Evolutionary conservation across 2,113 vertebrate species (phyloP).

Genomic region (Mus pahari): DNA sequence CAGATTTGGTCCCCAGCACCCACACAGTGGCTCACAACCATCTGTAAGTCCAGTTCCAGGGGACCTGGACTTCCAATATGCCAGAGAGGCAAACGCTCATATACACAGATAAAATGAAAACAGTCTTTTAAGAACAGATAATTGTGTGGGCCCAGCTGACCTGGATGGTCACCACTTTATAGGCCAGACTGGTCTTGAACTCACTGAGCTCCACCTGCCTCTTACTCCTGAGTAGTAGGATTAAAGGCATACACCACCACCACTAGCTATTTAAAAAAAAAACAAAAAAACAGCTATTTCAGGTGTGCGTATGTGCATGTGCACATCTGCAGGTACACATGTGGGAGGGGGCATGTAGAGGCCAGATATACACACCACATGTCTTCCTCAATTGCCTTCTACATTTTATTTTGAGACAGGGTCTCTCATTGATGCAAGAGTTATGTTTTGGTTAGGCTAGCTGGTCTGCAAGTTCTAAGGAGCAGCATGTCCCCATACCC

Average conservation of each 20-base stretch:
- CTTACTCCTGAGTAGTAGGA: neutral
- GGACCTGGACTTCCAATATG: accelerated
- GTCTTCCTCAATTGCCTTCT: neutral
- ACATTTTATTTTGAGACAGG: neutral
- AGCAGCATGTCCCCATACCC: neutral
- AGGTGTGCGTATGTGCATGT: too few relatives aligned
- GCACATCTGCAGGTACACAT: neutral
- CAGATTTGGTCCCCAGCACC: neutral
- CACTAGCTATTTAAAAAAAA: neutral
- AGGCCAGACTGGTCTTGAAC: neutral
- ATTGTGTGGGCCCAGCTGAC: neutral
- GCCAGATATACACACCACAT: neutral
- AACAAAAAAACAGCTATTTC: too few relatives aligned
- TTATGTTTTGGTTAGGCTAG: neutral
- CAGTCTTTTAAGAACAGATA: neutral
- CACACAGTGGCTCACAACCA: neutral
- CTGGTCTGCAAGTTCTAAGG: neutral
- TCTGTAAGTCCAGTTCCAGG: neutral
- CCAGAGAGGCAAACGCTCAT: neutral
- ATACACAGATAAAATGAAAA: neutral
- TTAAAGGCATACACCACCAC: neutral
- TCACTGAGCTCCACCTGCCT: neutral
- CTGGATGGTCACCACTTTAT: neutral
- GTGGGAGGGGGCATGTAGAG: neutral
- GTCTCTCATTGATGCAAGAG: neutral